These are phyloP conservation scores for Drosophila mulleri DNA, from an alignment of 2,888 invertebrate genomes.

Conservation along the genomic window DNA sequence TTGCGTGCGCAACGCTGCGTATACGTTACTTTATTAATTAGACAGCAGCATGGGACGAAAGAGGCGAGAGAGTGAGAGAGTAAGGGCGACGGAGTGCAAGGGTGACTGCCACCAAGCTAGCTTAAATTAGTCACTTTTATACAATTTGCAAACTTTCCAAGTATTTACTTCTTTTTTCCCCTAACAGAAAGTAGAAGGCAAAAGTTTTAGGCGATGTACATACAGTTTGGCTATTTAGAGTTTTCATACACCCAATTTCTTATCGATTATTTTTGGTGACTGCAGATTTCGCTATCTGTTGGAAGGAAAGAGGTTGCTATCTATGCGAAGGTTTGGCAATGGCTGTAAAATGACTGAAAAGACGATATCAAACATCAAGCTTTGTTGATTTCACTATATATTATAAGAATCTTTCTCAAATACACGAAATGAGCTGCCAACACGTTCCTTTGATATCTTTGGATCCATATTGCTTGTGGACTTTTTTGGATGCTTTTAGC, in stretches of 20 bases:
- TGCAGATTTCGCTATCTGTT: background rate
- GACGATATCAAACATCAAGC: no score
- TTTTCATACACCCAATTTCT: background rate
- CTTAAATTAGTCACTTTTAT: background rate
- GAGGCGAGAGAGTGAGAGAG: background rate
- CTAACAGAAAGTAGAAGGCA: background rate
- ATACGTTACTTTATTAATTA: conserved; percentile 26
- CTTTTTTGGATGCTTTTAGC: no score
- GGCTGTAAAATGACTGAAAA: no score
- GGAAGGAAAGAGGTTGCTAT: no score
- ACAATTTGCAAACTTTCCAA: background rate
- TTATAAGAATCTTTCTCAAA: no score
- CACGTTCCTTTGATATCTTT: no score
- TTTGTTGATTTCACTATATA: no score
- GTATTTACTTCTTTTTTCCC: background rate
- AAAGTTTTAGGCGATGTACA: background rate
- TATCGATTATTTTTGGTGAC: no score
- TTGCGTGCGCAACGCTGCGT: conserved; percentile 21
- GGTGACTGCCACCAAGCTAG: background rate
- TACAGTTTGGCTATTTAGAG: background rate
- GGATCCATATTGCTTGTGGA: no score
- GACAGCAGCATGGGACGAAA: background rate
- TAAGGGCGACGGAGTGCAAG: background rate
- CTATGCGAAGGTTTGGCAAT: no score
- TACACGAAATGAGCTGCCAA: no score